Evolutionary conservation across 1,140 invertebrate genomes (phyloP).

Genomic region (Oscheius sp.): DNA sequence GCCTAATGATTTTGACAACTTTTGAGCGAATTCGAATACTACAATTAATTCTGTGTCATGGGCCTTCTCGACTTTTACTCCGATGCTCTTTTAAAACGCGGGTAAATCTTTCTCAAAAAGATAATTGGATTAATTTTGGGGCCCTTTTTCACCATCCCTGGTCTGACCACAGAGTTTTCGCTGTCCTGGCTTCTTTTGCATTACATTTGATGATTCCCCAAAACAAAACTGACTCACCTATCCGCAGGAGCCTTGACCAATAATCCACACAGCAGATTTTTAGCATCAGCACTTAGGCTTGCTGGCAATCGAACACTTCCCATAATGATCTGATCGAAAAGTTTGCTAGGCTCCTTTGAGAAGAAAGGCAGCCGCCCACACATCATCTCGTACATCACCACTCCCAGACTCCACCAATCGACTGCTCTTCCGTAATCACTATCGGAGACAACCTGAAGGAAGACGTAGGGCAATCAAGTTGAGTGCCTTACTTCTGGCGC

Average conservation of each 20-base stretch:
- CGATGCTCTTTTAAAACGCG: too few species aligned
- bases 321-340: slow-evolving; percentile 86
- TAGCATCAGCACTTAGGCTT: slow-evolving; percentile 79
- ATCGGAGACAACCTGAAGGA: slow-evolving; percentile 78
- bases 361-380: slow-evolving; percentile 94
- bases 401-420: slow-evolving; percentile 95
- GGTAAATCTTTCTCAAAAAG: too few species aligned
- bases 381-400: slow-evolving; percentile 96
- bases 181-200: background rate
- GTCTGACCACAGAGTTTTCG: background rate
- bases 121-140: too few species aligned
- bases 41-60: too few species aligned
- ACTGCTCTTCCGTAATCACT: slow-evolving; percentile 95
- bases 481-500: slow-evolving; percentile 78
- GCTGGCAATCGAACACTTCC: slow-evolving; percentile 84
- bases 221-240: slow-evolving; percentile 63
- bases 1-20: background rate
- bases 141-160: too few species aligned
- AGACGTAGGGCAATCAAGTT: background rate
- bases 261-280: slow-evolving; percentile 77
- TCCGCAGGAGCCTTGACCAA: slow-evolving; percentile 83
- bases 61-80: too few species aligned
- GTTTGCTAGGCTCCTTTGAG: slow-evolving; percentile 90
- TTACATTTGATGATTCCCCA: background rate
- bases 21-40: too few species aligned